Conservation (phyloP, 1,140 invertebrate genomes). For the Lamellibrachia luymesi region DNA sequence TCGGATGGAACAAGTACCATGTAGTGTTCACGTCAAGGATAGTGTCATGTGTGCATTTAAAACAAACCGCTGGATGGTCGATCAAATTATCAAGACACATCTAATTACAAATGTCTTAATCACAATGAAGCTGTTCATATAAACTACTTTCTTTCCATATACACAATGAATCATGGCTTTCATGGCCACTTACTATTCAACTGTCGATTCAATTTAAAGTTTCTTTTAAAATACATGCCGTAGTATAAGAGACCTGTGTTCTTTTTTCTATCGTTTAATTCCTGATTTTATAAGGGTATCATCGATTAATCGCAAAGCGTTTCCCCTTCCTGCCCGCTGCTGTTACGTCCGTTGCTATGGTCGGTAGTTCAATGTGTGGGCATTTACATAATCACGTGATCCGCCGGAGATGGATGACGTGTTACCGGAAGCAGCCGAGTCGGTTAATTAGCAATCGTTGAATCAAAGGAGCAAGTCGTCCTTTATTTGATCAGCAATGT, state of each 20-base stretch:
- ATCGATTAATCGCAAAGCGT: not conserved
- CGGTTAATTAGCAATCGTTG: not conserved
- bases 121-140: no score
- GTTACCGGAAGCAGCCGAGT: not conserved
- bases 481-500: not conserved
- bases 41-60: not conserved
- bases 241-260: not conserved
- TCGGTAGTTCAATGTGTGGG: no score
- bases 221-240: not conserved
- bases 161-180: no score
- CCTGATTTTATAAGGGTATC: not conserved
- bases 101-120: not conserved
- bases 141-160: no score
- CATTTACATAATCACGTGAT: not conserved
- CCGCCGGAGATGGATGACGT: not conserved
- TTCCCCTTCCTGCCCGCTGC: not conserved
- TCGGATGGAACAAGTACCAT: not conserved
- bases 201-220: not conserved
- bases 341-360: not conserved
- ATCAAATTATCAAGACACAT: not conserved
- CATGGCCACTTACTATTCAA: no score
- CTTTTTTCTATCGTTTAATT: not conserved
- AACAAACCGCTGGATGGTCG: no score
- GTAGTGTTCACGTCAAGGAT: not conserved
- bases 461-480: not conserved